Base-by-base conservation (phyloP, 2,113 vertebrate species). In the Psittacara wagleri region DNA sequence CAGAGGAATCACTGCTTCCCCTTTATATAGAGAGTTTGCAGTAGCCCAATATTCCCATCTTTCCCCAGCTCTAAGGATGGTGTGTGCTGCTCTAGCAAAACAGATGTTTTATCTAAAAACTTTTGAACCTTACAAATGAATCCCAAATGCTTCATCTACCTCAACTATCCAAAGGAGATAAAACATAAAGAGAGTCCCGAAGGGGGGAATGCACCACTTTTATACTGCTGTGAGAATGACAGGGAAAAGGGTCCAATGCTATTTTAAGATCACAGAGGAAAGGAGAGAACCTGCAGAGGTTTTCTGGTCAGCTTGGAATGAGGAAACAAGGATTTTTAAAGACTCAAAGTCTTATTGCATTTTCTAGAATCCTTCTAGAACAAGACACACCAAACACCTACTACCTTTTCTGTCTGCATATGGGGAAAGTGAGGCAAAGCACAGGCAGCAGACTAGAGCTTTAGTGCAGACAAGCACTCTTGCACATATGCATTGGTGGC, bases 71-170 rank as follows among this genome's bases (percentile, higher is more conserved):
- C 7, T 17, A 64, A 51, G 24, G 33, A 13, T 19, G 20, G 23
- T 54, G 37, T 85, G 25, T 44, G 49, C 44, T 79, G 5, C 33
- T 62, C 55, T 80, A 55, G 37, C 24, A 77, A 83, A 91, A 72
- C 70, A 94, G 74, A 49, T 80, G 75, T 78, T 85, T 91, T 82
- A 35, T 52, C 77, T 72, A 67, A 91, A 92, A 66, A 19, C 33
- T 92, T 95, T 91, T 91, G 78, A 95, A 92, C 3, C 11, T 70
- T 72, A 74, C 14, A 63, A 66, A 88, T 75, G 0, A 95, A 78
- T 83, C 77, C 43, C 77, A 88, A 95, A 86, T 72, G 82, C 35
- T 67, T 70, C 10, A 25, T 63, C 41, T 83, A 49, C 68, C 9
- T 86, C 25, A 59, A 19, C 31, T 37, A 6, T 37, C 31, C 87